A percentile compares a stretch with the other conserved stretches of the same genome.
Conservation (phyloP, 2,797 vertebrate species). For the Aphelocoma californica region DNA sequence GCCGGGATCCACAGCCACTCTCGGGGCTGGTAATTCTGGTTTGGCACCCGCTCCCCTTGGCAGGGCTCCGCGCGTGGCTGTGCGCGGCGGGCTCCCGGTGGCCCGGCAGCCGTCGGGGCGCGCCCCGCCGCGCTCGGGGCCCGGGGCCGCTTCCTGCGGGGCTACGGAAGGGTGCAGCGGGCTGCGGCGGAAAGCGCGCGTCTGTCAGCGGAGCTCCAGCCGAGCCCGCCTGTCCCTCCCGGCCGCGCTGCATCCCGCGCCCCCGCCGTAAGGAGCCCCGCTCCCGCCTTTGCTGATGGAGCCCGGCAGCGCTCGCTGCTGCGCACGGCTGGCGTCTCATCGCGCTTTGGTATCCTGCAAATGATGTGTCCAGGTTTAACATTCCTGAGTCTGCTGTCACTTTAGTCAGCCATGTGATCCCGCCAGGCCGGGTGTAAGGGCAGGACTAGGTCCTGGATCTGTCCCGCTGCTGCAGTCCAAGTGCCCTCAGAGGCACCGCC, state of each 20-base stretch:
- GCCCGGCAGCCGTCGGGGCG: not conserved
- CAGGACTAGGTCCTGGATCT: not conserved
- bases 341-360: not conserved
- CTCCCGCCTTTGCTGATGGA: not conserved
- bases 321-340: not conserved
- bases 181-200: not conserved
- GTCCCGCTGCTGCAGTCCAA: not conserved
- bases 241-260: not conserved
- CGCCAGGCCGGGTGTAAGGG: not conserved
- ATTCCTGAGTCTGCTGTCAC: not conserved
- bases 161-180: not conserved
- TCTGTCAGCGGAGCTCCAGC: accelerated
- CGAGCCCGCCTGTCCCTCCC: not conserved
- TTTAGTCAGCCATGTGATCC: not conserved
- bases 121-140: not conserved
- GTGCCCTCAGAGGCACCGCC: not conserved
- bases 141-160: not conserved
- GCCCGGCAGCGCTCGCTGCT: accelerated
- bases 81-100: not conserved
- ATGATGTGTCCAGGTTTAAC: not conserved
- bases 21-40: slow-evolving; percentile 75
- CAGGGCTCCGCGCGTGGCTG: not conserved
- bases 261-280: accelerated
- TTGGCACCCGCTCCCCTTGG: slow-evolving; percentile 48
- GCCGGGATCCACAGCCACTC: slow-evolving; percentile 7